Conservation (phyloP, 2,113 vertebrate species). For the Papio anubis region DNA sequence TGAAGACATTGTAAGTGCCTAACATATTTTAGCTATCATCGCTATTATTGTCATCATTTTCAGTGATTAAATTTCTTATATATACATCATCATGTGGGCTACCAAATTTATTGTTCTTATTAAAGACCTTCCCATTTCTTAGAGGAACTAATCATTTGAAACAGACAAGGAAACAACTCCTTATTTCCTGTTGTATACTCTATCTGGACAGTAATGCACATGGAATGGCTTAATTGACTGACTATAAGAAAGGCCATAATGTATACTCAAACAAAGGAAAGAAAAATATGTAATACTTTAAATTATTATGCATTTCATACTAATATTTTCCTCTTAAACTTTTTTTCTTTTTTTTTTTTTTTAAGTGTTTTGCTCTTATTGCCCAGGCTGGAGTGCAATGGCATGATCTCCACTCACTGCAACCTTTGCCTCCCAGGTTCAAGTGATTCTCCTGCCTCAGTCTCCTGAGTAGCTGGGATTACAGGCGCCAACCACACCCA, state of each 20-base stretch:
- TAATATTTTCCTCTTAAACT: background rate
- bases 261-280: background rate
- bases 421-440: too few relatives aligned
- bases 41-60: background rate
- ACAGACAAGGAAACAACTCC: background rate
- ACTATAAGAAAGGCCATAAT: background rate
- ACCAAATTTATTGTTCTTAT: background rate
- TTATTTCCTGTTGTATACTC: background rate
- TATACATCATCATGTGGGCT: background rate
- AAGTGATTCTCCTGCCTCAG: too few relatives aligned
- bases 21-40: background rate
- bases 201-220: background rate
- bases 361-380: too few relatives aligned
- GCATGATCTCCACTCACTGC: too few relatives aligned
- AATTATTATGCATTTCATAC: background rate
- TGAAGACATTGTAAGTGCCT: background rate
- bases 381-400: too few relatives aligned
- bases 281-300: background rate
- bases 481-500: accelerated
- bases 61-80: background rate
- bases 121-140: background rate
- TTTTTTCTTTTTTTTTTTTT: background rate
- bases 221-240: background rate
- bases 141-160: background rate
- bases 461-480: too few relatives aligned